These are phyloP conservation scores for Sebastes oblongus DNA, from an alignment of 2,797 vertebrate species.

Conservation along the genomic window DNA sequence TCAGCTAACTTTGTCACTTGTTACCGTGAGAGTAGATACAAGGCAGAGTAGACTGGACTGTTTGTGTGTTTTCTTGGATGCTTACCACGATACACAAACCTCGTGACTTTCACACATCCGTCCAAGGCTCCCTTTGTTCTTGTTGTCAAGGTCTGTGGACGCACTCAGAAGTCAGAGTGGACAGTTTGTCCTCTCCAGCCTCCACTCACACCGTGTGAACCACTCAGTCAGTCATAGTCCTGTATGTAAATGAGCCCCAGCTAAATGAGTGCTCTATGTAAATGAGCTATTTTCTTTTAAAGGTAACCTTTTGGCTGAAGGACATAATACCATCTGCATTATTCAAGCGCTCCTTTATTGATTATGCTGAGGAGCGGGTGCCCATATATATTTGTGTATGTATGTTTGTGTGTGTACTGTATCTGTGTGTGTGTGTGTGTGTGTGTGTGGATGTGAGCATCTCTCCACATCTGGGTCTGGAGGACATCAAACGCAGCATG, in stretches of 20 bases:
- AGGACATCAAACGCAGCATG: constrained; percentile 76
- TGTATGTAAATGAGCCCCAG: constrained; percentile 30
- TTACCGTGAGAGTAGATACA: neutral
- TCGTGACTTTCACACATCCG: constrained; percentile 40
- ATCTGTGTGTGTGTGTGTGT: neutral
- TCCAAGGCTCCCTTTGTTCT: constrained; percentile 48
- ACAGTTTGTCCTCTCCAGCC: constrained; percentile 29
- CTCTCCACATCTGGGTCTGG: constrained; percentile 75
- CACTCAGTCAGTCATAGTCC: constrained; percentile 10
- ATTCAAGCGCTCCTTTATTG: constrained; percentile 38
- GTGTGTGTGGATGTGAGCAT: constrained; percentile 24
- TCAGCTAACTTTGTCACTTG: neutral
- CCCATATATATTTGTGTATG: constrained; percentile 7
- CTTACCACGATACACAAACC: constrained; percentile 15
- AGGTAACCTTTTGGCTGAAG: constrained; percentile 38
- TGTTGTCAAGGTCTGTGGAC: constrained; percentile 6
- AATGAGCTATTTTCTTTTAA: constrained; percentile 24
- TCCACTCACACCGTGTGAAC: neutral
- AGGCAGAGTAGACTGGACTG: neutral
- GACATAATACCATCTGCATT: constrained; percentile 33
- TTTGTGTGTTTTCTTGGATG: neutral
- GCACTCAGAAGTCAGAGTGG: constrained; percentile 29
- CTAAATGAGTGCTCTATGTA: constrained; percentile 23
- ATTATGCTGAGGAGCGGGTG: constrained; percentile 39
- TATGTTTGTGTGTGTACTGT: constrained; percentile 10